These are phyloP conservation scores for Ips nitidus DNA, from an alignment of 1,140 invertebrate genomes.

Conservation along the genomic window DNA sequence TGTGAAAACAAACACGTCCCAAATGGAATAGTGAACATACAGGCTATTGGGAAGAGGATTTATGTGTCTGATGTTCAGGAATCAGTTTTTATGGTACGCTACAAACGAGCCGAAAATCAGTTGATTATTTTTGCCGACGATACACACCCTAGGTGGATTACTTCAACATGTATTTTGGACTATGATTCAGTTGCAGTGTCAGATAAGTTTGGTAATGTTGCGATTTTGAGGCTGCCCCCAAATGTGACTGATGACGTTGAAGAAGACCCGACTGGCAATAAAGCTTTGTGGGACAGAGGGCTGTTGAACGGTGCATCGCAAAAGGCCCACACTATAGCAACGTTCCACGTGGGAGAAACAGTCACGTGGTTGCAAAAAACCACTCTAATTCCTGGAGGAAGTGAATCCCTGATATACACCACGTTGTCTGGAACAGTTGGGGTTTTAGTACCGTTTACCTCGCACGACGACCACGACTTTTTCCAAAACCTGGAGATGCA, in stretches of 20 bases:
- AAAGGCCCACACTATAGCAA: constrained; percentile 89
- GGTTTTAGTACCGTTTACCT: constrained; percentile 96
- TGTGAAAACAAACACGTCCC: constrained; percentile 99
- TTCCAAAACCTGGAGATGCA: constrained; percentile 99
- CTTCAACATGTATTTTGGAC: constrained; percentile 89
- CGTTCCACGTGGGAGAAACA: constrained; percentile 96
- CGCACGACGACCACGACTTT: constrained; percentile 98
- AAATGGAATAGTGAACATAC: constrained; percentile 90
- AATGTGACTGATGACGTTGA: constrained; percentile 96
- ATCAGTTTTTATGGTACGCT: constrained; percentile 94
- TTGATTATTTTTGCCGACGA: constrained; percentile 98
- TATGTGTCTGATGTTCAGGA: constrained; percentile 97
- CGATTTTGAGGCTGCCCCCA: constrained; percentile 84
- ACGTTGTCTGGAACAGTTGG: constrained; percentile 95
- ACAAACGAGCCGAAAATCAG: constrained; percentile 95
- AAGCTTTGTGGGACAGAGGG: constrained; percentile 96
- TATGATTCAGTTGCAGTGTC: constrained; percentile 95
- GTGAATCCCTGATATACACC: constrained; percentile 94
- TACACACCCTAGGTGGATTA: constrained; percentile 95
- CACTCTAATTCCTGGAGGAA: constrained; percentile 95
- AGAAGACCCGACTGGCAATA: constrained; percentile 98
- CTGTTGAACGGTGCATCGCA: constrained; percentile 74
- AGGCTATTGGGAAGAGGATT: constrained; percentile 90
- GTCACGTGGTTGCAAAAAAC: constrained; percentile 90
- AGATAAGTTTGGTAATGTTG: constrained; percentile 99